A percentile compares a stretch with the other conserved stretches of the same genome.
Conservation (phyloP, 2,113 vertebrate genomes). For the Oryzias woworae region DNA sequence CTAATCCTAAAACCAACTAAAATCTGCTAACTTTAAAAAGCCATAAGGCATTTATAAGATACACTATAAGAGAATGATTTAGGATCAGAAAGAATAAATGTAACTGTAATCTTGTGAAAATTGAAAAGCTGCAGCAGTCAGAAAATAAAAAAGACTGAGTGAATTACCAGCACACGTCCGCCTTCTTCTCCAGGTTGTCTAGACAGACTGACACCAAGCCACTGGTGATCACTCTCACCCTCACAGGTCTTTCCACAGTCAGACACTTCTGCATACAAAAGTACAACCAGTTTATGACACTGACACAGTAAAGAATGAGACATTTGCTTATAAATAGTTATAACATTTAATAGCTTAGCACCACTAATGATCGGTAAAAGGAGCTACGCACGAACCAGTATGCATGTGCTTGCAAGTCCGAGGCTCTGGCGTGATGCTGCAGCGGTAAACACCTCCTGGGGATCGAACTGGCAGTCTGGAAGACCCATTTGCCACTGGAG, state of each 20-base stretch:
- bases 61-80: too few relatives aligned
- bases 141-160: not conserved
- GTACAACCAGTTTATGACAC: not conserved
- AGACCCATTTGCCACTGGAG: slow-evolving; percentile 81
- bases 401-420: slow-evolving; percentile 34
- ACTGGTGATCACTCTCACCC: slow-evolving; percentile 89
- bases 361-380: too few relatives aligned
- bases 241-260: slow-evolving; percentile 87
- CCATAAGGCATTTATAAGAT: too few relatives aligned
- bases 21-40: too few relatives aligned
- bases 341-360: too few relatives aligned
- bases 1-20: too few relatives aligned
- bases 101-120: too few relatives aligned
- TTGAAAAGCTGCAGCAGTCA: too few relatives aligned
- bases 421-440: slow-evolving; percentile 72
- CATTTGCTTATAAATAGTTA: too few relatives aligned
- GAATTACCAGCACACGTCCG: slow-evolving; percentile 85
- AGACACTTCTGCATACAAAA: slow-evolving; percentile 69
- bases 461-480: slow-evolving; percentile 59
- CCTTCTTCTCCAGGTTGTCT: slow-evolving; percentile 79
- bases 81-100: too few relatives aligned
- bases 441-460: slow-evolving; percentile 88
- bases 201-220: slow-evolving; percentile 94
- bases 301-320: too few relatives aligned
- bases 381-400: slow-evolving; percentile 39